Evolutionary conservation across 2,888 invertebrate species (phyloP), one percentile per base, ranked within the genome.

Genomic region (Syrista parreyssii): DNA sequence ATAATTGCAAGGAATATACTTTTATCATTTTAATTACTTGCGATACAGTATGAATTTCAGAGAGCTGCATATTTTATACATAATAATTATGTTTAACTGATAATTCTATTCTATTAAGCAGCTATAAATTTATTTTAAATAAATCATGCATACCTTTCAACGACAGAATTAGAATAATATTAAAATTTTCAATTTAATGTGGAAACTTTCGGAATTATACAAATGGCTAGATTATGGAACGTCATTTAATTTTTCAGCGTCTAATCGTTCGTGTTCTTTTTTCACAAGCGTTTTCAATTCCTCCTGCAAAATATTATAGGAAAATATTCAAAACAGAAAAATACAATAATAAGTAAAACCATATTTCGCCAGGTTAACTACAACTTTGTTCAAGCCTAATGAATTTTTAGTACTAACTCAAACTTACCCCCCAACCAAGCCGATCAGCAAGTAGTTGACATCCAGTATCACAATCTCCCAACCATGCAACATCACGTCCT

Each of bases 401-500:
- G 11, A 69, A 69, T 73, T 31, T 32, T 34, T 33, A 33, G 30
- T 69, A 30, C 12, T 31, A 30, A 15, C 30, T 30, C 69, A 74
- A 75, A 93, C 94, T 92, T 88, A 95, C 96, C 83, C 94, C 94
- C 97, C 97, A 97, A 1, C 96, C 97, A 6, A 98, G 93, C 84
- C 94, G 94, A 68, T 96, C 94, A 2, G 96, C 96, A 11, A 98
- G 91, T 55, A 94, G 92, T 86, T 93, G 92, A 86, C 96, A 96
- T 0, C 97, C 97, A 74, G 95, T 94, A 89, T 98, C 97, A 89
- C 97, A 97, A 88, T 97, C 95, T 0, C 97, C 97, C 32, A 97
- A 92, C 91, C 94, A 94, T 1, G 96, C 95, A n/a, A 97, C 95
- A 90, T 98, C 97, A 3, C 97, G 92, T 77, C 91, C 91, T 0